Evolutionary conservation across 2,888 invertebrate species (phyloP), one percentile per base, ranked within the genome.

Genomic region (Cantharis lateralis): DNA sequence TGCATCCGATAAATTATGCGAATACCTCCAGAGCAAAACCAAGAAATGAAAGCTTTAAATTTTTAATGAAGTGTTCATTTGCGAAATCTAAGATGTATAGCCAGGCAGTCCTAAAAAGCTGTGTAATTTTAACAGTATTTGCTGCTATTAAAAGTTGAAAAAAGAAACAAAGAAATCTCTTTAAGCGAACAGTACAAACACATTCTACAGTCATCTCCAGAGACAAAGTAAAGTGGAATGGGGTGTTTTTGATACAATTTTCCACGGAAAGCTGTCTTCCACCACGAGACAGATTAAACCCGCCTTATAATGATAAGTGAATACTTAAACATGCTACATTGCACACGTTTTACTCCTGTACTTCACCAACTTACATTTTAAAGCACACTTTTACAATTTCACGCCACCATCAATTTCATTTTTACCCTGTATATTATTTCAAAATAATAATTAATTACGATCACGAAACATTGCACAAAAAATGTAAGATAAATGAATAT

Each of bases 51-150:
- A 81, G 82, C 82, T 83, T 81, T 84, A 79, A 84, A 84, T 83
- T 82, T 84, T 84, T 84, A 82, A 84, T 83, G 84, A 84, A 82
- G 74, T 81, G 74, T 80, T 80, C 81, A 82, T 82, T 78, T 77
- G 78, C 74, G 71, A 73, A 75, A 76, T 74, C 75, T 78, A 78
- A 80, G 78, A 76, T 74, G 78, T n/a, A 48, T 48, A 48, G n/a
- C n/a, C 48, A 80, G 79, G 82, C 81, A n/a, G 64, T 79, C 82
- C 81, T 82, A 84, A 82, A 83, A 84, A 83, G 82, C 79, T 32
- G 75, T 71, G 81, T 82, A 84, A 84, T 83, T 84, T 84, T 80
- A 82, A 80, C 80, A 80, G 76, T 80, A 81, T 82, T 83, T 83
- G 83, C 83, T 82, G 82, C 78, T 81, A 78, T 69, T 78, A 79